Percentiles rank a stretch among this genome's conserved stretches.
phyloP scores from a whole-genome alignment of 2,113 vertebrate genomes.

The Clupea harengus region DNA sequence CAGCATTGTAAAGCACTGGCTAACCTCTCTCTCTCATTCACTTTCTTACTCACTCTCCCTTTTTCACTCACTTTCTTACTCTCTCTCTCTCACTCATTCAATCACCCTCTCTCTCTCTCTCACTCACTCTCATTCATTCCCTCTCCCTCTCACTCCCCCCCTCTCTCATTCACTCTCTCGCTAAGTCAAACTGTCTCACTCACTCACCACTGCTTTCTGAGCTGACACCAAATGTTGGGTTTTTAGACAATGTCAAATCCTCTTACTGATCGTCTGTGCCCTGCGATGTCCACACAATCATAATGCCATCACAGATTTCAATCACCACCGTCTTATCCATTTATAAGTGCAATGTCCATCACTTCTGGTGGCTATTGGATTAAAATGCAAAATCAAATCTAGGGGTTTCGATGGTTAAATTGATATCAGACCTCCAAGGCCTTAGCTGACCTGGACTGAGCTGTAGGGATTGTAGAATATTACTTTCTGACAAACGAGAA shows the following conservation, averaged over 20 bases:
- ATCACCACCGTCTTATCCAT: slow-evolving; percentile 55
- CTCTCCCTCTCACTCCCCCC: neutral
- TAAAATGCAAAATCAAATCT: slow-evolving; percentile 44
- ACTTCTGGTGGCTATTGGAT: slow-evolving; percentile 49
- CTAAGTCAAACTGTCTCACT: neutral
- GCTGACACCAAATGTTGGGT: slow-evolving; percentile 26
- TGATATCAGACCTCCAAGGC: neutral
- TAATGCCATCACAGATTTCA: slow-evolving; percentile 59
- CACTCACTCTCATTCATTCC: neutral
- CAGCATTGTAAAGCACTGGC: neutral
- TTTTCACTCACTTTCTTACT: neutral
- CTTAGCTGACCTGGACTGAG: slow-evolving; percentile 9
- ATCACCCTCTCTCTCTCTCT: neutral
- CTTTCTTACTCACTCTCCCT: neutral
- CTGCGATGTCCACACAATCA: slow-evolving; percentile 29
- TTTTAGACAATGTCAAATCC: slow-evolving; percentile 54
- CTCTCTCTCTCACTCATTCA: neutral
- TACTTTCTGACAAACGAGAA: neutral
- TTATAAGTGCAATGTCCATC: slow-evolving; percentile 54
- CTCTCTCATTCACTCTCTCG: neutral
- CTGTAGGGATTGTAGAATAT: neutral
- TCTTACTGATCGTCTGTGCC: slow-evolving; percentile 55
- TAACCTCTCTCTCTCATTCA: neutral
- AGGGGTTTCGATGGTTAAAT: slow-evolving; percentile 9
- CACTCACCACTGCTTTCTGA: neutral